phyloP scores from a whole-genome alignment of 2,888 invertebrate species.

The Argynnis bischoffii region DNA sequence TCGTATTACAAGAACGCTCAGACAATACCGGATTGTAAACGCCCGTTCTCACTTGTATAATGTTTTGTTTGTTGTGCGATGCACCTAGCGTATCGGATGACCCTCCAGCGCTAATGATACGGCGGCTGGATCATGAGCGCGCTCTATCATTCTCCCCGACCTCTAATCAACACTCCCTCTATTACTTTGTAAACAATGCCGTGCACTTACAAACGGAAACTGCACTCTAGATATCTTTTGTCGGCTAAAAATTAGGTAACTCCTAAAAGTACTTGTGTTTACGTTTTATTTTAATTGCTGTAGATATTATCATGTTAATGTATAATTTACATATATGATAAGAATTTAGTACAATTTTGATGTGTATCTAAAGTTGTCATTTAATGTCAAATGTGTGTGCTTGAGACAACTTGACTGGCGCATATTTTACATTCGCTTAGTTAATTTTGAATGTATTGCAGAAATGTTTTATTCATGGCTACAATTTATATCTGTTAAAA shows the following conservation, averaged over 20 bases:
- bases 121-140: constrained; percentile 21
- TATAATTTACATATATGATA: background rate
- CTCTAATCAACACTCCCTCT: constrained; percentile 22
- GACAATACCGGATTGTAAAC: constrained; percentile 20
- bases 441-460: too few relatives aligned
- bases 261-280: background rate
- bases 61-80: constrained; percentile 21
- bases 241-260: background rate
- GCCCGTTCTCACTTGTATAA: constrained; percentile 23
- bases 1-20: background rate
- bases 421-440: too few relatives aligned
- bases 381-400: too few relatives aligned
- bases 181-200: constrained; percentile 10
- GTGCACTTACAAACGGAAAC: constrained; percentile 8
- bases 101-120: constrained; percentile 27
- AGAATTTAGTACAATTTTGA: background rate
- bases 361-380: too few relatives aligned
- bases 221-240: background rate
- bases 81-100: constrained; percentile 22
- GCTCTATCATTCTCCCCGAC: constrained; percentile 12
- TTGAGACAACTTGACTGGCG: too few relatives aligned
- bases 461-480: too few relatives aligned
- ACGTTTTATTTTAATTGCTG: background rate
- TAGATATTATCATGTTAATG: background rate
- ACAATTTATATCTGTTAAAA: too few relatives aligned